These are phyloP conservation scores for Ormyrus rosae DNA, from an alignment of 2,888 invertebrate genomes.

Conservation along the genomic window DNA sequence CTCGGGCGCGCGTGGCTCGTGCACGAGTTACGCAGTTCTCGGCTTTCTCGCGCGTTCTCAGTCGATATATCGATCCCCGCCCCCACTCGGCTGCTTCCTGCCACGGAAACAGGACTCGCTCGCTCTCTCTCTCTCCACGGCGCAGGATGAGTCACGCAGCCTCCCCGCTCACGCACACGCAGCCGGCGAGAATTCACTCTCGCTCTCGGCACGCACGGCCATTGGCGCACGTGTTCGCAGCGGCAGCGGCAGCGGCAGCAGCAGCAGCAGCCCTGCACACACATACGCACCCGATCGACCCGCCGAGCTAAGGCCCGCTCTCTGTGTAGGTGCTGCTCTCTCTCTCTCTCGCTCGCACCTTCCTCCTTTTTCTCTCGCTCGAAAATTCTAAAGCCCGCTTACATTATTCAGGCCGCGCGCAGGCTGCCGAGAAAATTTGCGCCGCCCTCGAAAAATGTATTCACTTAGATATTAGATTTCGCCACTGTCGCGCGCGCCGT, in stretches of 20 bases:
- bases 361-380: conserved; percentile 49
- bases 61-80: conserved; percentile 76
- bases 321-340: conserved; percentile 61
- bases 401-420: conserved; percentile 64
- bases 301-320: conserved; percentile 8
- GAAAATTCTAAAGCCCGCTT: conserved; percentile 68
- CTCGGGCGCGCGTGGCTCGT: neutral
- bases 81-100: conserved; percentile 73
- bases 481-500: neutral
- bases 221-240: conserved; percentile 61
- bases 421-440: conserved; percentile 30
- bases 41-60: conserved; percentile 58
- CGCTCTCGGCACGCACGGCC: conserved; percentile 58
- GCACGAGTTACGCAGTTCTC: conserved; percentile 68
- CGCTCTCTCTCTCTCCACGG: conserved; percentile 61
- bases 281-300: conserved; percentile 67
- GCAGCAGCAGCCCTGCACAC: conserved; percentile 57
- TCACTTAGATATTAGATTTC: conserved; percentile 45
- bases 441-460: conserved; percentile 24
- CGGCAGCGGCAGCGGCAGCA: neutral
- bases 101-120: conserved; percentile 71
- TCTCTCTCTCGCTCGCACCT: conserved; percentile 34
- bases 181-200: conserved; percentile 51
- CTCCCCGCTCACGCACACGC: conserved; percentile 77
- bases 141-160: conserved; percentile 75